Evolutionary conservation across 2,888 invertebrate species (phyloP).

Genomic region (Crepidodera aurea): DNA sequence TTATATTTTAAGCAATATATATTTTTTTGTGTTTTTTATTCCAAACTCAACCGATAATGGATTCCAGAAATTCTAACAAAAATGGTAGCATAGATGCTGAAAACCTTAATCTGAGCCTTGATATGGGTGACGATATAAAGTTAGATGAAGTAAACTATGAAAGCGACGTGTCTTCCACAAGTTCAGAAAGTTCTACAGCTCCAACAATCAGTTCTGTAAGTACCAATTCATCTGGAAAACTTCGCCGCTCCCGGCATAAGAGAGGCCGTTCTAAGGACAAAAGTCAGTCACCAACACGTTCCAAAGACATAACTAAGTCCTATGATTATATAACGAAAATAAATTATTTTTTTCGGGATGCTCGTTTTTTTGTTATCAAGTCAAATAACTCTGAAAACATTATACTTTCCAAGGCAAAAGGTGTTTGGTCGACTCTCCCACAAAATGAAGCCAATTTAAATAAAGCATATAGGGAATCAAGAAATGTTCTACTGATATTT

Average conservation of each 20-base stretch:
- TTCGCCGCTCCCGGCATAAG: conserved; percentile 67
- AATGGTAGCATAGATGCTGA: conserved; percentile 60
- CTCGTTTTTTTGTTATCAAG: conserved; percentile 95
- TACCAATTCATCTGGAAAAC: conserved; percentile 69
- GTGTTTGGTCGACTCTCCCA: conserved; percentile 97
- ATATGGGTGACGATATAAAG: conserved; percentile 83
- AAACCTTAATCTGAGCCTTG: conserved; percentile 61
- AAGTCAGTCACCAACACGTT: conserved; percentile 56
- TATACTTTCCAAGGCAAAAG: conserved; percentile 91
- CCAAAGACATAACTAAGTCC: conserved; percentile 67
- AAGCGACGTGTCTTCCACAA: conserved; percentile 88
- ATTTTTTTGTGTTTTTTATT: not conserved
- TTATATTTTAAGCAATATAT: not conserved
- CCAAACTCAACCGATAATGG: conserved; percentile 49
- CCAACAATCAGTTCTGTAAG: conserved; percentile 84
- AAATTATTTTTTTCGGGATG: conserved; percentile 93
- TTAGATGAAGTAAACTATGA: conserved; percentile 82
- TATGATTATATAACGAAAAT: conserved; percentile 89
- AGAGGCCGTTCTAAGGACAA: conserved; percentile 61
- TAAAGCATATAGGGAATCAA: conserved; percentile 90
- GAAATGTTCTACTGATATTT: conserved; percentile 94
- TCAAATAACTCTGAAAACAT: conserved; percentile 98
- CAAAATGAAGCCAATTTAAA: conserved; percentile 97
- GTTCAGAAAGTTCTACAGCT: conserved; percentile 74
- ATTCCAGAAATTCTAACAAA: conserved; percentile 56